Conservation (phyloP, 2,888 invertebrate species). For the Entomobrya proxima region DNA sequence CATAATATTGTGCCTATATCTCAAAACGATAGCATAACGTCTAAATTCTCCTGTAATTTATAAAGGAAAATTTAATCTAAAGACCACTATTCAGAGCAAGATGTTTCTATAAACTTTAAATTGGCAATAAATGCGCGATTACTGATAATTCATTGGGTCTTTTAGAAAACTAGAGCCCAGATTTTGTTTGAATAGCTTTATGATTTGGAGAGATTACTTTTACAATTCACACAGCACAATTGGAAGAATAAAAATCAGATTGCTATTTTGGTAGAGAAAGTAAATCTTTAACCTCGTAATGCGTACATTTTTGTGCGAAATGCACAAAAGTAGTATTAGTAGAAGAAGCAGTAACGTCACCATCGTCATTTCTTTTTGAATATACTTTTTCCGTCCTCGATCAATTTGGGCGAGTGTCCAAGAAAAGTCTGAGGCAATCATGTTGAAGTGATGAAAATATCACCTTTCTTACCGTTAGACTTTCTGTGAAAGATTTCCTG, state of each 20-base stretch:
- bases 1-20: too few relatives aligned
- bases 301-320: slow-evolving; percentile 43
- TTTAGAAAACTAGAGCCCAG: slow-evolving; percentile 16
- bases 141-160: slow-evolving; percentile 51
- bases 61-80: too few relatives aligned
- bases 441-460: slow-evolving; percentile 75
- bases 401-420: slow-evolving; percentile 72
- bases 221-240: slow-evolving; percentile 30
- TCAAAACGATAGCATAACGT: too few relatives aligned
- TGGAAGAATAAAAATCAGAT: slow-evolving; percentile 8
- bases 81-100: too few relatives aligned
- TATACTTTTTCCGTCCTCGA: slow-evolving; percentile 59
- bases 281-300: slow-evolving; percentile 35
- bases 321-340: neutral
- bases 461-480: slow-evolving; percentile 69
- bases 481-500: slow-evolving; percentile 61
- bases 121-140: slow-evolving; percentile 48
- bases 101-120: slow-evolving; percentile 28
- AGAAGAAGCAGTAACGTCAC: neutral
- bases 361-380: slow-evolving; percentile 37
- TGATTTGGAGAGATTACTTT: slow-evolving; percentile 51
- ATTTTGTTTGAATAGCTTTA: slow-evolving; percentile 24
- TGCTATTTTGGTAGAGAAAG: neutral
- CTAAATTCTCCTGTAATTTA: too few relatives aligned
- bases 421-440: slow-evolving; percentile 73